Evolutionary conservation across 2,888 invertebrate genomes (phyloP).

Genomic region (Cephus runcator): DNA sequence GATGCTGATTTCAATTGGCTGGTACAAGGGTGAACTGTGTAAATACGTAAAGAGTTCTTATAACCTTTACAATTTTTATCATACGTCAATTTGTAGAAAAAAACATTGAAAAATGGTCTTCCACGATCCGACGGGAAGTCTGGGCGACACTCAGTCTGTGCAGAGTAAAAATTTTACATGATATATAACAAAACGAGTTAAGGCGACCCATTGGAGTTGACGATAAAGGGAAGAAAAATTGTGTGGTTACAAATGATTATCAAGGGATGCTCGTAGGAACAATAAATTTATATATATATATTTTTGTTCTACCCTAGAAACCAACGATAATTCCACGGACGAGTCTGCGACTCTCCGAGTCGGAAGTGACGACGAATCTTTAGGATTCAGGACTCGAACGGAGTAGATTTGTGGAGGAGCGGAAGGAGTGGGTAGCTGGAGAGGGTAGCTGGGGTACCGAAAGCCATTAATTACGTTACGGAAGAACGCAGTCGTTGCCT

Average conservation of each 20-base stretch:
- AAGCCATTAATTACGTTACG: conserved; percentile 63
- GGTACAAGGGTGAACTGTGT: conserved; percentile 4
- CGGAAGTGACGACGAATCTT: not conserved
- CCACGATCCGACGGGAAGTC: not conserved
- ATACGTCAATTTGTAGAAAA: not conserved
- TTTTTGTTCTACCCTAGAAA: not conserved
- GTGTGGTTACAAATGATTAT: not conserved
- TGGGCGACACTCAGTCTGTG: not conserved
- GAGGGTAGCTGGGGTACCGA: conserved; percentile 25
- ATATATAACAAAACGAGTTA: not conserved
- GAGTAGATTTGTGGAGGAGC: conserved; percentile 5
- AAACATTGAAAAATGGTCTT: not conserved
- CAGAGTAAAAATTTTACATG: not conserved
- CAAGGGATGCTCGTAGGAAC: not conserved
- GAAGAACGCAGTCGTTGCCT: conserved; percentile 62
- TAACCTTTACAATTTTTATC: not conserved
- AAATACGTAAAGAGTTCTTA: not conserved
- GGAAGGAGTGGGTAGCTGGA: conserved; percentile 7
- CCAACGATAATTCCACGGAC: not conserved
- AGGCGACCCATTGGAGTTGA: not conserved
- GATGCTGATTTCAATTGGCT: conserved; percentile 23
- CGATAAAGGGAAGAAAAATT: not conserved
- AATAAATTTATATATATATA: not conserved
- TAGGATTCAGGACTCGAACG: not conserved
- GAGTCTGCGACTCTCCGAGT: not conserved